Conservation (phyloP, 2,888 invertebrate species). For the Platypus cylindrus region DNA sequence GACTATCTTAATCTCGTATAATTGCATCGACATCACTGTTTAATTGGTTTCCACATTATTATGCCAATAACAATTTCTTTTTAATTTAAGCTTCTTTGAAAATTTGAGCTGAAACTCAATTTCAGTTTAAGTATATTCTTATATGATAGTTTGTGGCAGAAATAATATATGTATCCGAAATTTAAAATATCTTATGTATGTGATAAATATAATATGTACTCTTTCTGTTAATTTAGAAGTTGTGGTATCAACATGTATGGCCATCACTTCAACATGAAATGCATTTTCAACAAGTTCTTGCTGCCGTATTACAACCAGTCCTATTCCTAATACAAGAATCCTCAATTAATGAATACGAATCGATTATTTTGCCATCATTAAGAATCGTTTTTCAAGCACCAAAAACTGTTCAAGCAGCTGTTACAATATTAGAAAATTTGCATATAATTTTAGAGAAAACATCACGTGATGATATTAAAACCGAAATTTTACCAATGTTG, state of each 20-base stretch:
- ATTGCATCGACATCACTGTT: no score
- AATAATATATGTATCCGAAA: no score
- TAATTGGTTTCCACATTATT: no score
- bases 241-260: conserved; percentile 91
- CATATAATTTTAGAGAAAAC: conserved; percentile 83
- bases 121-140: no score
- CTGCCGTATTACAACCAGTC: conserved; percentile 73
- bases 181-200: no score
- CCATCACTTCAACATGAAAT: conserved; percentile 78
- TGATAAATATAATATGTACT: no score
- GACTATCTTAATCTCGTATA: no score
- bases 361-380: conserved; percentile 69
- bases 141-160: no score
- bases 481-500: conserved; percentile 75
- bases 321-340: conserved; percentile 72
- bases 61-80: no score
- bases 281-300: conserved; percentile 71
- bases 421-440: conserved; percentile 78
- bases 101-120: no score
- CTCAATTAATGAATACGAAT: conserved; percentile 64
- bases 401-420: conserved; percentile 74
- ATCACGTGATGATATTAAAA: conserved; percentile 61
- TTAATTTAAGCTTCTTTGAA: no score
- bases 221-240: conserved; percentile 58
- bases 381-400: conserved; percentile 73